Conservation (phyloP, 2,113 vertebrate species). For the Corythornis vintsioides region DNA sequence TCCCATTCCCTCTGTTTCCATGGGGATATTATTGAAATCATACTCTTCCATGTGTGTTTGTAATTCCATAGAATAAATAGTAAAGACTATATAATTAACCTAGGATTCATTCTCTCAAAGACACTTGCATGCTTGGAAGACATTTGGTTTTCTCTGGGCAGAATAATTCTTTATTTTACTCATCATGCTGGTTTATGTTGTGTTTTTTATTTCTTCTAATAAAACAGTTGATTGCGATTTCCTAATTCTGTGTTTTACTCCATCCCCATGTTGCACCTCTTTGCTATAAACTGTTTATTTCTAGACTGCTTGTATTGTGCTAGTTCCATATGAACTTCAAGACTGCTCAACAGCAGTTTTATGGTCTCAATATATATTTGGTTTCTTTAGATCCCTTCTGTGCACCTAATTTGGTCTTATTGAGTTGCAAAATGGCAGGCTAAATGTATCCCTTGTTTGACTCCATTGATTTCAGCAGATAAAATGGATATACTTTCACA, state of each 20-base stretch:
- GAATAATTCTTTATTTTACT: not conserved
- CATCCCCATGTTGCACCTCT: not conserved
- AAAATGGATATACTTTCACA: not conserved
- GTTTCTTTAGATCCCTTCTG: slow-evolving; percentile 28
- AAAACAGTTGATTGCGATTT: slow-evolving; percentile 44
- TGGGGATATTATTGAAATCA: not conserved
- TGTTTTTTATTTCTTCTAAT: slow-evolving; percentile 52
- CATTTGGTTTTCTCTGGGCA: not conserved
- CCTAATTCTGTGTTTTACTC: not conserved
- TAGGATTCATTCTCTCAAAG: not conserved
- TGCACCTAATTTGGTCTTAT: slow-evolving; percentile 12
- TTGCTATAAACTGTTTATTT: not conserved
- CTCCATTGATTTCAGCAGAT: slow-evolving; percentile 16
- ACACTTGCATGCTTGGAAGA: not conserved
- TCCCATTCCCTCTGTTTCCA: not conserved
- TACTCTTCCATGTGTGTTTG: not conserved
- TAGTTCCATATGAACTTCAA: not conserved
- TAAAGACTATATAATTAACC: not conserved
- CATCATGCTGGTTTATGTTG: not conserved
- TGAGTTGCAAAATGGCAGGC: slow-evolving; percentile 30
- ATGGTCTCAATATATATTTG: slow-evolving; percentile 19
- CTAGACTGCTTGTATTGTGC: not conserved
- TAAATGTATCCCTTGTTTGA: slow-evolving; percentile 52
- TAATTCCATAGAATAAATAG: not conserved
- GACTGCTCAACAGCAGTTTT: slow-evolving; percentile 31